Conservation (phyloP, 1,140 invertebrate genomes). For the Drosophila melanogaster region Release_6_plus_ISO1_MT NT_033777.3:31361001-31361500, state of each 20-base stretch:
- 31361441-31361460: slow-evolving; percentile 75
- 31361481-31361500: slow-evolving; percentile 84
- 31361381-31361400: slow-evolving; percentile 7
- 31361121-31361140: slow-evolving; percentile 84
- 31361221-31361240: slow-evolving; percentile 85
- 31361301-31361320: slow-evolving; percentile 72
- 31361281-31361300: slow-evolving; percentile 75
- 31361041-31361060: too few species aligned
- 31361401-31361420: slow-evolving; percentile 48
- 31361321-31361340: slow-evolving; percentile 66
- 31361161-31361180: slow-evolving; percentile 83
- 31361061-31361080: background rate
- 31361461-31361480: slow-evolving; percentile 84
- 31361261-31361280: slow-evolving; percentile 74
- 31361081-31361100: background rate
- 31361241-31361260: slow-evolving; percentile 79
- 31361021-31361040: too few species aligned
- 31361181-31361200: slow-evolving; percentile 70
- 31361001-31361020: slow-evolving; percentile 86
- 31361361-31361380: slow-evolving; percentile 55
- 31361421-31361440: slow-evolving; percentile 47
- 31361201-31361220: slow-evolving; percentile 77
- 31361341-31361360: slow-evolving; percentile 59
- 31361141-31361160: slow-evolving; percentile 84
- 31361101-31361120: slow-evolving; percentile 42